Evolutionary conservation across 1,140 invertebrate genomes (phyloP).

Genomic region (Sarcophaga peregrina): DNA sequence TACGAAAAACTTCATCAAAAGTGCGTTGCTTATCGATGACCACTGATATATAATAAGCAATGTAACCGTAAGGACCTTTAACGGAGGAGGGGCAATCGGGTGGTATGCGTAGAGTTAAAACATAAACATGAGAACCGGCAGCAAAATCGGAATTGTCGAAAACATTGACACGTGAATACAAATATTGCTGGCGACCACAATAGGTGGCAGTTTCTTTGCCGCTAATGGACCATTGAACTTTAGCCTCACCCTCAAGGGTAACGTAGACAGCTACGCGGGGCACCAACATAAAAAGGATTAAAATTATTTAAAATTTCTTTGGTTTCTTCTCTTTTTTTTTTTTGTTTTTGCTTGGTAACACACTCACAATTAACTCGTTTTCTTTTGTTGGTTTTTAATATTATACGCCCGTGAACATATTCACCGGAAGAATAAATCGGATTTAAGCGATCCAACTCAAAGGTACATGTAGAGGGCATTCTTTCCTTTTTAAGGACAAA

Average conservation of each 20-base stretch:
- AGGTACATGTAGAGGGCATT: slow-evolving; percentile 63
- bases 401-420: slow-evolving; percentile 60
- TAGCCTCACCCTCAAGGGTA: slow-evolving; percentile 62
- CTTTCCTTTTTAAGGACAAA: neutral
- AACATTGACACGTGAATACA: slow-evolving; percentile 63
- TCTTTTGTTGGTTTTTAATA: slow-evolving; percentile 60
- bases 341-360: neutral
- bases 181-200: slow-evolving; percentile 62
- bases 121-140: slow-evolving; percentile 71
- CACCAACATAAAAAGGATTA: neutral
- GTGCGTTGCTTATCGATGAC: slow-evolving; percentile 80
- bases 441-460: slow-evolving; percentile 63
- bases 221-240: slow-evolving; percentile 64
- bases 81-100: slow-evolving; percentile 75
- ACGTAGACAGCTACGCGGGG: slow-evolving; percentile 57
- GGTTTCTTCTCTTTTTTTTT: too few species aligned
- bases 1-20: slow-evolving; percentile 78
- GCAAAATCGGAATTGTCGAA: slow-evolving; percentile 68
- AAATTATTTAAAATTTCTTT: neutral
- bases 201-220: slow-evolving; percentile 64
- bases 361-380: slow-evolving; percentile 62
- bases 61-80: slow-evolving; percentile 76
- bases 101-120: slow-evolving; percentile 68
- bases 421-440: slow-evolving; percentile 61
- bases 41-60: slow-evolving; percentile 77